Base-by-base conservation (phyloP, 2,113 vertebrate genomes). In the Etia nguti region DNA sequence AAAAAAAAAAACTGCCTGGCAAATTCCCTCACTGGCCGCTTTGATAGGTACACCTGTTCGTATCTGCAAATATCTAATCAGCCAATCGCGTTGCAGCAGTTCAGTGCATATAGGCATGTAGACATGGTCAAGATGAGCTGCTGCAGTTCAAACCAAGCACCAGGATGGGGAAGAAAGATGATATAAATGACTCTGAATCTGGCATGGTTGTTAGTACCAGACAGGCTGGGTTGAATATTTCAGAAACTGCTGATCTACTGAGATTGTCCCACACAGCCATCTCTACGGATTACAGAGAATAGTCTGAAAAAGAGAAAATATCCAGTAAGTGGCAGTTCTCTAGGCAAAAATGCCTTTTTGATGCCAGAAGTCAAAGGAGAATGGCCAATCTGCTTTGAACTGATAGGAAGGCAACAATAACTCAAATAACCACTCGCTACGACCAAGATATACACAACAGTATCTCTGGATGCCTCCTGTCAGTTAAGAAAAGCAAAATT, bases 341-440 rank as follows among this genome's bases (percentile, higher is more conserved):
- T 43, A 38, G 65, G 38, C 12, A 0, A 43, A 70, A 70, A 70
- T 43, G 12, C 12, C 11, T 43, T 22, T 12, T 43, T 43, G 36
- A 70, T 0, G 65, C 4, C 36, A 70, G 65, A 24, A 9, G 7
- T 70, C 65, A 70, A 24, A 43, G 65, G 62, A 70, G 65, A 70
- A 70, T 24, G 38, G 38, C 65, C 38, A 43, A 24, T 13, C 62
- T 41, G 62, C 62, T 68, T 41, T 41, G 62, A 68, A 41, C 34
- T 68, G 62, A 68, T 41, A 68, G 62, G 62, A 68, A 68, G 36
- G 34, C 11, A 68, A 68, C 62, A 68, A 41, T 41, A 68, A 41
- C 36, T 41, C 62, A 68, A 41, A 41, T 68, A 6, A 68, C 62
- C 36, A 4, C 36, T 68, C n/a, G 15, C n/a, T 68, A 5, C 0